Base-by-base conservation (phyloP, 2,113 vertebrate species). In the Urocitellus parryii region DNA sequence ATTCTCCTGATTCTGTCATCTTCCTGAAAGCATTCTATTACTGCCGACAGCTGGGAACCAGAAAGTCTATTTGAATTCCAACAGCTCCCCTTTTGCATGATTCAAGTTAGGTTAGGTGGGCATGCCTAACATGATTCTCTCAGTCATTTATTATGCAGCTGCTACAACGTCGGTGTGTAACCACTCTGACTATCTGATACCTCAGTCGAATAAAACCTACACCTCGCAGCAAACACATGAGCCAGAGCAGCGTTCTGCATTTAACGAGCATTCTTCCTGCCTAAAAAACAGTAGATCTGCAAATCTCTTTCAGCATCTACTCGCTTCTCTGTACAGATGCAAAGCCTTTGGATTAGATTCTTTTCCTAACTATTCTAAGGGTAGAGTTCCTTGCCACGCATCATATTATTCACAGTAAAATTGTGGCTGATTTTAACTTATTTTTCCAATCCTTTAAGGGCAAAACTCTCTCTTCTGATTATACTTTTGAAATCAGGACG, bases 61-160 rank as follows among this genome's bases (percentile, higher is more conserved):
- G 98, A 99, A 99, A 99, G 98, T 99, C 99, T 99, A 99, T 99
- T 99, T 99, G 99, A 99, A 99, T 99, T 99, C 99, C 98, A 99
- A 98, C 98, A 99, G 99, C 99, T 99, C 98, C 98, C 98, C 98
- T 99, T 98, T 99, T 98, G 98, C 98, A 99, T 99, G 98, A 99
- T 99, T 99, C 99, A 99, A 99, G 99, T 99, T 99, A 98, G 98
- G 98, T 99, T 99, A 99, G 99, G 99, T 99, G 98, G 98, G 98
- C 99, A 99, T 99, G 99, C 98, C 99, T 99, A 99, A 98, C 98
- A 98, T 98, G 98, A 99, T 99, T 98, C 98, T 99, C 98, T 98
- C 99, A 98, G 98, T 99, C 98, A 99, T 99, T 99, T 99, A 98
- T 99, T 99, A 99, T 99, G 99, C 99, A 99, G 99, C 99, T 99